A percentile compares a stretch with the other conserved stretches of the same genome.
These are phyloP conservation scores for Nebria ingens DNA, from an alignment of 1,140 invertebrate genomes.

Conservation along the genomic window DNA sequence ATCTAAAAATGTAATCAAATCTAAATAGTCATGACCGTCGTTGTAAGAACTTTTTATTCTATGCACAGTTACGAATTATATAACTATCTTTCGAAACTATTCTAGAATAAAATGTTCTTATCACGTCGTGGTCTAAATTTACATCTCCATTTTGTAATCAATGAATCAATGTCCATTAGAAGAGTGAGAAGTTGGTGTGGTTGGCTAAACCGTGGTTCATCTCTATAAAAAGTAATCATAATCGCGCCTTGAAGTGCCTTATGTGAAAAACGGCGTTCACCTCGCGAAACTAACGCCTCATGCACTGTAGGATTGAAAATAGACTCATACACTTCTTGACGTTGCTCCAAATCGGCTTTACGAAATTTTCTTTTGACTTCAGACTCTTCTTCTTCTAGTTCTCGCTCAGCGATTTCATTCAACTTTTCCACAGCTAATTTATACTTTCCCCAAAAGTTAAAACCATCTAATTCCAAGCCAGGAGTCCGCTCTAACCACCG, in stretches of 20 bases:
- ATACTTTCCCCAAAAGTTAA: constrained; percentile 93
- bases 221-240: constrained; percentile 94
- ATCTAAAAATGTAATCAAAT: constrained; percentile 48
- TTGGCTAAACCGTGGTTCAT: constrained; percentile 93
- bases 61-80: background rate
- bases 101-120: background rate
- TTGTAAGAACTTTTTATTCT: background rate
- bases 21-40: constrained; percentile 8
- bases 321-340: constrained; percentile 75
- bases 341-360: constrained; percentile 57
- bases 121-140: constrained; percentile 37
- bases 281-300: constrained; percentile 64
- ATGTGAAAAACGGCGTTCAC: constrained; percentile 83
- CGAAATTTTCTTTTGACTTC: constrained; percentile 46
- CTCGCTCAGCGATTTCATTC: constrained; percentile 51
- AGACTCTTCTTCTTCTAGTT: constrained; percentile 47
- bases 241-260: constrained; percentile 89
- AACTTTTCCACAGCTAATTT: constrained; percentile 62
- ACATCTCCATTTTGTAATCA: constrained; percentile 99
- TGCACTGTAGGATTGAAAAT: constrained; percentile 79
- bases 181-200: constrained; percentile 89
- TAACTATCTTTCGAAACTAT: background rate
- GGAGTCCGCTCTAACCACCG: constrained; percentile 92
- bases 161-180: constrained; percentile 95
- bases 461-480: constrained; percentile 69